These are phyloP conservation scores for Acanthopagrus latus DNA, from an alignment of 2,797 vertebrate genomes.

Conservation along the genomic window DNA sequence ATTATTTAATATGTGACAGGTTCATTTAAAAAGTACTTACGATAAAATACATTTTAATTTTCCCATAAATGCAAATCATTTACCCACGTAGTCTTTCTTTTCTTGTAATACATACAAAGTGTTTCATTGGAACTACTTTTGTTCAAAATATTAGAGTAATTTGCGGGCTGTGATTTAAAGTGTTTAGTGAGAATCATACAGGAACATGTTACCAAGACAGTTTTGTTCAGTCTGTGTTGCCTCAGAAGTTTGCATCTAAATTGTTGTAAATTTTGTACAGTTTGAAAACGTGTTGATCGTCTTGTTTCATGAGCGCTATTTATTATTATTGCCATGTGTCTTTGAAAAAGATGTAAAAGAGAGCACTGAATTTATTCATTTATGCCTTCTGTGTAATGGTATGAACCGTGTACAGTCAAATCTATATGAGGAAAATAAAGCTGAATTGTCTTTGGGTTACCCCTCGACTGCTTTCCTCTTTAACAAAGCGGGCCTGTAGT, in stretches of 20 bases:
- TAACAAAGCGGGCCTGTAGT: not conserved
- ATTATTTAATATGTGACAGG: conserved; percentile 8
- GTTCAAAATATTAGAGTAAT: conserved; percentile 23
- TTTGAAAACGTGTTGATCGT: conserved; percentile 89
- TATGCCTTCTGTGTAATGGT: conserved; percentile 93
- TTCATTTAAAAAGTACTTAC: not conserved
- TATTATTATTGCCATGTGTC: conserved; percentile 94
- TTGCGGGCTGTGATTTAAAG: conserved; percentile 35
- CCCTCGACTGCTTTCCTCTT: conserved; percentile 50
- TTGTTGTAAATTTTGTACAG: conserved; percentile 98
- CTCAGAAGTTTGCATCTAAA: conserved; percentile 82
- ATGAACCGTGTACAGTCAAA: conserved; percentile 93
- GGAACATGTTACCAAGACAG: conserved; percentile 42
- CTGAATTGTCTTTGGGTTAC: conserved; percentile 89
- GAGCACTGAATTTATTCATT: conserved; percentile 91
- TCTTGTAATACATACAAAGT: not conserved
- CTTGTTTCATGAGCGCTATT: conserved; percentile 92
- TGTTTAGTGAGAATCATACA: conserved; percentile 23
- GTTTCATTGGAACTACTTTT: conserved; percentile 7
- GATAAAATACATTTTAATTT: not conserved
- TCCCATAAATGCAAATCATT: not conserved
- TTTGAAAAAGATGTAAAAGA: conserved; percentile 88
- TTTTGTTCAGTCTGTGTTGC: conserved; percentile 78
- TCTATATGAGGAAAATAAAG: conserved; percentile 93
- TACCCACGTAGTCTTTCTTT: not conserved